Percentiles rank a stretch among this genome's conserved stretches.
phyloP scores from a whole-genome alignment of 2,113 vertebrate genomes.

The Spermophilus dauricus region DNA sequence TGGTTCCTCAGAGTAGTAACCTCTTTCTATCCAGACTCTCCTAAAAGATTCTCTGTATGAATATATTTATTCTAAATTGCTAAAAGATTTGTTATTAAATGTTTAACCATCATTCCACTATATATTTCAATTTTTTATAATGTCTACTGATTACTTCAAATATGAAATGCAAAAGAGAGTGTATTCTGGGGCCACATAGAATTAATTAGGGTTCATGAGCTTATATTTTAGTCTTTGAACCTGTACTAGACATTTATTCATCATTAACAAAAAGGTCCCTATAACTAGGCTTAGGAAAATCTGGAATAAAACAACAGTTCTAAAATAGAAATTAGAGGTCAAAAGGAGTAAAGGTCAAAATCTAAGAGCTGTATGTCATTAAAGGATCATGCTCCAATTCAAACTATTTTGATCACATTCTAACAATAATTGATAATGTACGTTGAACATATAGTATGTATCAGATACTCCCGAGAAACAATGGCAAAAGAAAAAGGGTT shows the following conservation, averaged over 20 bases:
- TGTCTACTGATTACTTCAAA: not conserved
- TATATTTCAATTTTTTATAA: not conserved
- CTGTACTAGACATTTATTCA: not conserved
- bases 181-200: not conserved
- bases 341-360: conserved; percentile 9
- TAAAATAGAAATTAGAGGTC: conserved; percentile 61
- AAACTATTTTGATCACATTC: not conserved
- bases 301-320: conserved; percentile 30
- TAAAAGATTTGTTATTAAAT: not conserved
- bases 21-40: not conserved
- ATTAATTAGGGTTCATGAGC: not conserved
- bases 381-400: not conserved
- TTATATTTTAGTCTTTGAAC: not conserved
- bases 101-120: not conserved
- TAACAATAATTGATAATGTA: not conserved
- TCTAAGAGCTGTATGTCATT: conserved; percentile 6
- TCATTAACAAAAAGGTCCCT: not conserved
- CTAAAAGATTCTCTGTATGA: not conserved
- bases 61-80: not conserved
- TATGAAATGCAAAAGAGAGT: not conserved
- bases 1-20: not conserved
- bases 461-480: conserved; percentile 31
- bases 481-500: conserved; percentile 27
- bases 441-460: not conserved
- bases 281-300: not conserved